phyloP scores from a whole-genome alignment of 2,797 vertebrate genomes.

The Acanthopagrus latus region DNA sequence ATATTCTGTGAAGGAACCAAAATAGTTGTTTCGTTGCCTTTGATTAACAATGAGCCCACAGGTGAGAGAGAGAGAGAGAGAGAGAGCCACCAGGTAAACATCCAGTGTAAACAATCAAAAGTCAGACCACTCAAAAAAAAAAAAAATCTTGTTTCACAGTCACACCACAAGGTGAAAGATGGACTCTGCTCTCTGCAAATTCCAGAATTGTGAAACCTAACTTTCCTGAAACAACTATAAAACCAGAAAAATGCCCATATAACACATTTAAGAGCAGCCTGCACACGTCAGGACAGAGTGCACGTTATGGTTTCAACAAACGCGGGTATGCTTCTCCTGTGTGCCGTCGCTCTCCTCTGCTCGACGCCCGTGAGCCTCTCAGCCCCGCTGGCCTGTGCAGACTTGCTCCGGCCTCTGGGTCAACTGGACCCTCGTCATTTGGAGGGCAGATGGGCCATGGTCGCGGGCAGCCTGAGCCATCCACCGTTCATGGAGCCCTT shows the following conservation, averaged over 20 bases:
- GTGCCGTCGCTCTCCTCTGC: slow-evolving; percentile 15
- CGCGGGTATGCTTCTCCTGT: neutral
- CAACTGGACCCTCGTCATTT: neutral
- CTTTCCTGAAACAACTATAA: too few species aligned
- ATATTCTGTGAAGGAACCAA: too few species aligned
- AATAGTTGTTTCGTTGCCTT: too few species aligned
- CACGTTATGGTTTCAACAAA: neutral
- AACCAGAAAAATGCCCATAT: neutral
- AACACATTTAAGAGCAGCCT: too few species aligned
- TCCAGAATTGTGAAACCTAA: neutral
- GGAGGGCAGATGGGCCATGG: slow-evolving; percentile 51
- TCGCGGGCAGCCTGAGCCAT: slow-evolving; percentile 30
- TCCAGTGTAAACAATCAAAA: too few species aligned
- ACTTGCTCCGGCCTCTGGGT: slow-evolving; percentile 35
- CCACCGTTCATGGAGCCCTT: slow-evolving; percentile 2
- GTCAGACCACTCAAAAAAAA: too few species aligned
- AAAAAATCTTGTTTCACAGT: neutral
- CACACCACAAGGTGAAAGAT: neutral
- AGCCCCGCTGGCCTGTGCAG: slow-evolving; percentile 49
- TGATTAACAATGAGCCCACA: too few species aligned
- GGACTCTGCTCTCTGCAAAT: neutral
- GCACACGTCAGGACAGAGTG: too few species aligned
- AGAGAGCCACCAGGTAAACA: too few species aligned
- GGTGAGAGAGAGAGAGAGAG: too few species aligned
- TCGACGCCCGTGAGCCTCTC: slow-evolving; percentile 26